A percentile compares a stretch with the other conserved stretches of the same genome.
Evolutionary conservation across 1,140 invertebrate genomes (phyloP).

Genomic region (Drosophila bocqueti): DNA sequence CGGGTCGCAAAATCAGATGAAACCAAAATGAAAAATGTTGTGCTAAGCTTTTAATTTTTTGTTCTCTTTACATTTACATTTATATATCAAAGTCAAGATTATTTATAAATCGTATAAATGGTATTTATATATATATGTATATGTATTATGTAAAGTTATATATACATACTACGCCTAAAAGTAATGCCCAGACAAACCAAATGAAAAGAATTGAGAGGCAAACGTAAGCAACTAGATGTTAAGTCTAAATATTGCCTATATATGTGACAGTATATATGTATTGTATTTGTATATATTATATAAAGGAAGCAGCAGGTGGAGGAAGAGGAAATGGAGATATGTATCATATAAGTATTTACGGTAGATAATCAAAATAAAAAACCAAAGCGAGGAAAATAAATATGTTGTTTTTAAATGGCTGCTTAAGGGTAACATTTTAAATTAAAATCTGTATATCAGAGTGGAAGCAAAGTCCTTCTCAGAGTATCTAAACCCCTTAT

Average conservation of each 20-base stretch:
- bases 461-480: not conserved
- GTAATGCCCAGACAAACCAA: conserved; percentile 39
- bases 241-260: conserved; percentile 70
- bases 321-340: conserved; percentile 39
- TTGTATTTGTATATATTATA: conserved; percentile 74
- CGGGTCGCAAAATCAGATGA: conserved; percentile 5
- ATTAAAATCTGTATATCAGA: not conserved
- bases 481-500: not conserved
- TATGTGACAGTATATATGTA: conserved; percentile 70
- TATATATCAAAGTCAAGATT: conserved; percentile 67
- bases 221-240: conserved; percentile 59
- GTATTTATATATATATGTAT: conserved; percentile 69
- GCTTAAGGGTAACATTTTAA: not conserved
- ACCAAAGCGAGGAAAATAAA: conserved; percentile 28
- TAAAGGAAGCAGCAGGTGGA: conserved; percentile 20
- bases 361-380: conserved; percentile 83
- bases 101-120: conserved; percentile 62
- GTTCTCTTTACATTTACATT: conserved; percentile 59
- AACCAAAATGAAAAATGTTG: conserved; percentile 50
- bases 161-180: conserved; percentile 60
- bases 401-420: conserved; percentile 12
- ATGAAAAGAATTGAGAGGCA: conserved; percentile 15
- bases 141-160: conserved; percentile 70
- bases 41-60: conserved; percentile 71
- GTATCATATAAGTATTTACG: conserved; percentile 78